A percentile compares a stretch with the other conserved stretches of the same genome.
These are phyloP conservation scores for Triops cancriformis DNA, from an alignment of 1,140 invertebrate species.

Conservation along the genomic window DNA sequence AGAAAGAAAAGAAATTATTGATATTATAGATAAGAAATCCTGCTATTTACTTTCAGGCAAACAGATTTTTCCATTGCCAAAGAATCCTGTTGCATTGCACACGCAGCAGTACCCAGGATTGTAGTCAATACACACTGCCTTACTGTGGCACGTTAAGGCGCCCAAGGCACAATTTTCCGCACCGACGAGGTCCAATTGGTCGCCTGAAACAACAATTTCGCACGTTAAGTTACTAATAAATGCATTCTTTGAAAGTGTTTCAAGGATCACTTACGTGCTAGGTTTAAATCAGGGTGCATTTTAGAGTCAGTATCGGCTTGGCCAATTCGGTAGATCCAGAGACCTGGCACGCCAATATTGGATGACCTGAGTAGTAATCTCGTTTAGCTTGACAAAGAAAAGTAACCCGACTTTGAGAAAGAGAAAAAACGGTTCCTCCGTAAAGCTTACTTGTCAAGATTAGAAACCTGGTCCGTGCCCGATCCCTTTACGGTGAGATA, in stretches of 20 bases:
- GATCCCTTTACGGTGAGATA: slow-evolving; percentile 66
- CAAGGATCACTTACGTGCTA: slow-evolving; percentile 34
- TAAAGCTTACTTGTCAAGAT: slow-evolving; percentile 55
- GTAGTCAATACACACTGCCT: slow-evolving; percentile 73
- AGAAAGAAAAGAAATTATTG: neutral
- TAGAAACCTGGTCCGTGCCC: slow-evolving; percentile 72
- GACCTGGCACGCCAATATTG: slow-evolving; percentile 69
- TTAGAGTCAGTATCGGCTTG: slow-evolving; percentile 50
- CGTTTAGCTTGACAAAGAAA: slow-evolving; percentile 15
- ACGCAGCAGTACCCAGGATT: slow-evolving; percentile 76
- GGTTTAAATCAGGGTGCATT: slow-evolving; percentile 55
- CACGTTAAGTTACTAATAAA: neutral
- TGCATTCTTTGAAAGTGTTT: neutral
- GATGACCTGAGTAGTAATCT: slow-evolving; percentile 56
- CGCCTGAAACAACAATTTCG: neutral
- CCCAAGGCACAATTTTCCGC: slow-evolving; percentile 46
- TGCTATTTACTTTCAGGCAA: slow-evolving; percentile 61
- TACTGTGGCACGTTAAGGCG: slow-evolving; percentile 63
- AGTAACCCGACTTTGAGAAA: slow-evolving; percentile 11
- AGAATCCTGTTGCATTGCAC: slow-evolving; percentile 61
- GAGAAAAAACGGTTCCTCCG: slow-evolving; percentile 4
- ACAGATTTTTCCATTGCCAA: slow-evolving; percentile 85
- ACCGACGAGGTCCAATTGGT: slow-evolving; percentile 31
- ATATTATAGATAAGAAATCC: neutral
- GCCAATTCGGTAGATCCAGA: slow-evolving; percentile 75